Base-by-base conservation (phyloP, 1,140 invertebrate genomes). In the Diplogasteroides magnus region DNA sequence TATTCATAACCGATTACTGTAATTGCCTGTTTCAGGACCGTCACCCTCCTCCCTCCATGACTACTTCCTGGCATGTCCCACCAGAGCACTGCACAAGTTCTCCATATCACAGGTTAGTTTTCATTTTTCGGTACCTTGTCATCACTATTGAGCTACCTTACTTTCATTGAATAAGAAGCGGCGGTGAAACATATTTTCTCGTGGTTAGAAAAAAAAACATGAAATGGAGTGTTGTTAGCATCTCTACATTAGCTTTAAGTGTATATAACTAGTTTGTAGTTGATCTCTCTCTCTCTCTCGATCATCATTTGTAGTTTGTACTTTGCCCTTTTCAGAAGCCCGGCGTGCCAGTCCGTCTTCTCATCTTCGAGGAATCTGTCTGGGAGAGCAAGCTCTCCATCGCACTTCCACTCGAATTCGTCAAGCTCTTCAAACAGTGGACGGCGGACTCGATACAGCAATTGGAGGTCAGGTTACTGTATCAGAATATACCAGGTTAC, bases 351-450 rank as follows among this genome's bases (percentile, higher is more conserved):
- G 27, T 55, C 2, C 31, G 70, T n/a, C 19, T 64, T n/a, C 31
- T 72, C 1, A 64, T 37, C 14, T 59, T 67, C n/a, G 64, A 67
- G 29, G 70, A 72, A 57, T 28, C 67, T 3, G 67, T 72, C 64
- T 62, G 57, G 28, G 70, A 72, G 28, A 32, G 64, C 2, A 72
- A 72, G 55, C n/a, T 72, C 6, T 67, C 64, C 19, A 26, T 72
- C 2, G 37, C 37, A 11, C 37, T 48, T 48, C 37, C 37, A 19
- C 6, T 48, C 6, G 37, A 48, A 48, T 48, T 48, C 37, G 37
- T 48, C 6, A 48, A 48, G 19, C 37, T 48, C 6, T 48, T 11
- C 37, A 48, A 48, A 19, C 37, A 48, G 19, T 48, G 37, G 37
- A 48, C 37, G 37, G 19, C 37, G 6, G 37, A 48, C 6, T 11